These are phyloP conservation scores for Malurus elegans DNA, from an alignment of 2,113 vertebrate species.

Conservation along the genomic window DNA sequence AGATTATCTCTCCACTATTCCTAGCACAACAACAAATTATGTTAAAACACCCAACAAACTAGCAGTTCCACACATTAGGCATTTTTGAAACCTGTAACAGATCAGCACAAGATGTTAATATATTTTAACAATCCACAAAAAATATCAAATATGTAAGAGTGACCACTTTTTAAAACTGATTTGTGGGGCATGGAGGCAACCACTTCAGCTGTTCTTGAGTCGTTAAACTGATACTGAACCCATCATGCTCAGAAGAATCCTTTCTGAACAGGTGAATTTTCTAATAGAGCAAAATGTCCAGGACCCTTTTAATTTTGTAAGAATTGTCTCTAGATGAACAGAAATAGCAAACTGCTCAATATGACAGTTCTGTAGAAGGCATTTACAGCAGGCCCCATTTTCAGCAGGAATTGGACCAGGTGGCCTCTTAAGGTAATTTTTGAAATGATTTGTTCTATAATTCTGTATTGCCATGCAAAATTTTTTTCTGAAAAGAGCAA, in stretches of 20 bases:
- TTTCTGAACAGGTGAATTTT: neutral
- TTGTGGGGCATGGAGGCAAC: neutral
- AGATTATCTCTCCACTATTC: neutral
- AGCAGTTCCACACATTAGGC: neutral
- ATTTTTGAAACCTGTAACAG: neutral
- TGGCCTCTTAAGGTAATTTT: neutral
- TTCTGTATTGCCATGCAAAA: neutral
- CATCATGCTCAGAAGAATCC: neutral
- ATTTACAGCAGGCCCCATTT: neutral
- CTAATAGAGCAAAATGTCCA: neutral
- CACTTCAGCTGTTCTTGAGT: neutral
- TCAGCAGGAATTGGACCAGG: neutral
- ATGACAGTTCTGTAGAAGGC: neutral
- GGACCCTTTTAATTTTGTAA: neutral
- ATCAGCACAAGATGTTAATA: neutral
- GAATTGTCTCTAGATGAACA: neutral
- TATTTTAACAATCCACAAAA: neutral
- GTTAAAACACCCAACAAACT: neutral
- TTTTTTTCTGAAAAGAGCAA: neutral
- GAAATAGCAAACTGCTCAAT: neutral
- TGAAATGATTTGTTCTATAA: neutral
- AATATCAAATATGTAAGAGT: rapidly evolving
- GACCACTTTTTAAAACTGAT: neutral
- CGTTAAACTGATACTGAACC: neutral
- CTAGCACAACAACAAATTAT: neutral